A percentile compares a stretch with the other conserved stretches of the same genome.
Evolutionary conservation across 2,888 invertebrate species (phyloP).

Genomic region (Rapana venosa): DNA sequence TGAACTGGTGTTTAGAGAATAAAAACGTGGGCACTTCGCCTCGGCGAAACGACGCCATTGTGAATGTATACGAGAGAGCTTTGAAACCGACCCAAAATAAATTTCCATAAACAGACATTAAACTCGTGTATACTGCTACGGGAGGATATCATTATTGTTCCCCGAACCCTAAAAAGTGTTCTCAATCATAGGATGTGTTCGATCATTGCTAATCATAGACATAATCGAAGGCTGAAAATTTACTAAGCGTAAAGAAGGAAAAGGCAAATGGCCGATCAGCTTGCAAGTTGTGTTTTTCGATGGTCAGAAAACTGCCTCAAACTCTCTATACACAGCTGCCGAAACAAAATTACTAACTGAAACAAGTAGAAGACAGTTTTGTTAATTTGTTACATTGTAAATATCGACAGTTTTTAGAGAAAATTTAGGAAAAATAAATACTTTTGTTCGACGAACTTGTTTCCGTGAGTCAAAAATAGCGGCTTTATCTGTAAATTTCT

Average conservation of each 20-base stretch:
- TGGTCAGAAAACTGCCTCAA: not conserved
- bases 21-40: too few relatives aligned
- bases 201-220: not conserved
- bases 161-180: not conserved
- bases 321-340: not conserved
- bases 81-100: not conserved
- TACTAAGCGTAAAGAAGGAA: slow-evolving; percentile 1
- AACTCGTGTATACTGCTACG: not conserved
- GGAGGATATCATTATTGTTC: not conserved
- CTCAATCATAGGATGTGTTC: not conserved
- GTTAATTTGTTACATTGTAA: not conserved
- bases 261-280: not conserved
- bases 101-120: not conserved
- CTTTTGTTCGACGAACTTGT: not conserved
- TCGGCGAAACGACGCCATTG: too few relatives aligned
- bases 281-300: not conserved
- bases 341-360: too few relatives aligned
- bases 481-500: not conserved
- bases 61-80: too few relatives aligned
- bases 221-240: not conserved
- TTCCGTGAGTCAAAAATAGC: not conserved
- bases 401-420: not conserved
- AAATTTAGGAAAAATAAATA: not conserved
- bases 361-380: not conserved
- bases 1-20: too few relatives aligned